A percentile compares a stretch with the other conserved stretches of the same genome.
phyloP scores from a whole-genome alignment of 2,888 invertebrate species.

The Deilephila porcellus region DNA sequence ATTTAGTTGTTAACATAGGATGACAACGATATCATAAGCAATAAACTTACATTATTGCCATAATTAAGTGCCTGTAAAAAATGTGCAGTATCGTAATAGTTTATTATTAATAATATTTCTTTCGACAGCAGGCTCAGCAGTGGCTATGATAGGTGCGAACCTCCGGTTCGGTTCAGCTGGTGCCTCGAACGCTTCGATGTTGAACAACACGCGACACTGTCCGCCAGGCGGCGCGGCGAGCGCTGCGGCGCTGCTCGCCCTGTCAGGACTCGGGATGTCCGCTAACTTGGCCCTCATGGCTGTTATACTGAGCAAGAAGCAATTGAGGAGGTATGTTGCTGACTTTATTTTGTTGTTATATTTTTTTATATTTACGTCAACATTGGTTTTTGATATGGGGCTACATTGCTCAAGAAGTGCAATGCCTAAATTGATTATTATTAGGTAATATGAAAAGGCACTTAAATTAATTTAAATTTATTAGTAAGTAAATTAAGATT shows the following conservation, averaged over 20 bases:
- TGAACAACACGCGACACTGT: slow-evolving; percentile 90
- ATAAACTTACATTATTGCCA: too few relatives aligned
- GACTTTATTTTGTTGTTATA: too few relatives aligned
- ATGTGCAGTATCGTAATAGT: too few relatives aligned
- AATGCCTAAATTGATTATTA: too few relatives aligned
- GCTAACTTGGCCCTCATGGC: slow-evolving; percentile 93
- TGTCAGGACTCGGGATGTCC: slow-evolving; percentile 91
- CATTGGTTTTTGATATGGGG: not conserved
- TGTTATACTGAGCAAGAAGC: slow-evolving; percentile 91
- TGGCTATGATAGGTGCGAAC: slow-evolving; percentile 92
- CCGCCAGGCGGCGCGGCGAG: slow-evolving; percentile 92
- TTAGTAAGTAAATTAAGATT: too few relatives aligned
- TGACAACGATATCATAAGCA: too few relatives aligned
- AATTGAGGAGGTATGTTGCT: slow-evolving; percentile 88
- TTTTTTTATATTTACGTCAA: too few relatives aligned
- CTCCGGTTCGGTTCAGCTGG: slow-evolving; percentile 88
- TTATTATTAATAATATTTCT: slow-evolving; percentile 11
- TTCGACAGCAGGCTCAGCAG: slow-evolving; percentile 86
- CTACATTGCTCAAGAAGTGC: too few relatives aligned
- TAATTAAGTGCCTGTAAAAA: too few relatives aligned
- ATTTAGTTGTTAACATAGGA: too few relatives aligned
- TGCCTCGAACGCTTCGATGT: slow-evolving; percentile 87
- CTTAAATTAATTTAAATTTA: too few relatives aligned
- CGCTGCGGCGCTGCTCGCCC: slow-evolving; percentile 90
- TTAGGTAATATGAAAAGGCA: too few relatives aligned